Evolutionary conservation across 1,140 invertebrate genomes (phyloP), one percentile per base, ranked within the genome.

Genomic region (Thalassaphorura encarpata): DNA sequence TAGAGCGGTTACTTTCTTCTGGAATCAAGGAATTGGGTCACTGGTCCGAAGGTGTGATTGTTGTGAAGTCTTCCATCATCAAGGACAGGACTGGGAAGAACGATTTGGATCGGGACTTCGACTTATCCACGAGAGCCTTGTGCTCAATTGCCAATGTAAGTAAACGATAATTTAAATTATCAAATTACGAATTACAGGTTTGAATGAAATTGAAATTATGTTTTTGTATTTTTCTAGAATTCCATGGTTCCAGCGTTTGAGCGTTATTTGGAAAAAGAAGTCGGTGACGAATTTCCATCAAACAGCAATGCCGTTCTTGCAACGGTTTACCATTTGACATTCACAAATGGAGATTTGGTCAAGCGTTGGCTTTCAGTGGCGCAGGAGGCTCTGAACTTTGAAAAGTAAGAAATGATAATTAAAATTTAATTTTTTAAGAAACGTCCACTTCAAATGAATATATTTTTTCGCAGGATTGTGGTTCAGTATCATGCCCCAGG

Each of bases 41-140:
- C 18, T 78, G 97, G 57, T 94, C 96, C 4, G 91, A 99, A 69
- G 95, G 99, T 83, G 95, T 99, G 2, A 99, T 99, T 59, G 99
- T 99, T 69, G 96, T 99, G 0, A 99, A 95, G 3, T 91, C 84
- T 46, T 94, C 90, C 67, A 75, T 99, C 46, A 99, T 95, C 6
- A 98, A 98, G 72, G 97, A 99, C 69, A 99, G 99, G 95, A 99
- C 94, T 45, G 92, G 95, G 1, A 94, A 92, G 68, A 95, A 99
- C 71, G 94, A 98, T 75, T 74, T 92, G 43, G 97, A 97, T 68
- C 75, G 95, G 62, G 90, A 92, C 5, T n/a, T n/a, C n/a, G n/a
- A n/a, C n/a, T 87, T 95, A 18, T 94, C 96, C 24, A 97, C 99
- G 54, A 76, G 97, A 66, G 94, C 96, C 0, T 73, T 99, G 0